These are phyloP conservation scores for Netelia melanura DNA, from an alignment of 2,888 invertebrate species.

Conservation along the genomic window DNA sequence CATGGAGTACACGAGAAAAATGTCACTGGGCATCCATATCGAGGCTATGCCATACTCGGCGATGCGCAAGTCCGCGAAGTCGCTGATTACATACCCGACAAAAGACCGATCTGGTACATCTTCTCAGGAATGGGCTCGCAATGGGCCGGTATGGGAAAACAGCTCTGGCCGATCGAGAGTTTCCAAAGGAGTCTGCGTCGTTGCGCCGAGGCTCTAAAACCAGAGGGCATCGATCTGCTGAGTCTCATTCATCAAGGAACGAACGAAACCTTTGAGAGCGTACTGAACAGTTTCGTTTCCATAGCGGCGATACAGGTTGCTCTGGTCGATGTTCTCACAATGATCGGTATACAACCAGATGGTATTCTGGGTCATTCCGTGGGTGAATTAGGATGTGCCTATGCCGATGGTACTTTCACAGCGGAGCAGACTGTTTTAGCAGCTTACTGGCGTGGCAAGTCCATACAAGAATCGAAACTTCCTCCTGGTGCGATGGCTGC, in stretches of 20 bases:
- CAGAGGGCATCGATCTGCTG: conserved; percentile 93
- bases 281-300: conserved; percentile 95
- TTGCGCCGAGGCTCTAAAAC: conserved; percentile 91
- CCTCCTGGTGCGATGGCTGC: conserved; percentile 96
- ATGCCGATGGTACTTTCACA: conserved; percentile 98
- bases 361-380: conserved; percentile 98
- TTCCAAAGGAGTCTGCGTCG: conserved; percentile 93
- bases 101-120: conserved; percentile 96
- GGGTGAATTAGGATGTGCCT: conserved; percentile 96
- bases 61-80: conserved; percentile 86
- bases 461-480: conserved; percentile 91
- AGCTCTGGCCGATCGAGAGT: conserved; percentile 92
- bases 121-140: conserved; percentile 99
- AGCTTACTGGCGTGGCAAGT: conserved; percentile 96
- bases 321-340: conserved; percentile 94
- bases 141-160: conserved; percentile 98
- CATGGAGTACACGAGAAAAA: conserved; percentile 90
- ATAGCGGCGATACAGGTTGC: conserved; percentile 99
- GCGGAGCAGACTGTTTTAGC: conserved; percentile 97
- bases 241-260: conserved; percentile 92
- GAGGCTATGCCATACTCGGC: conserved; percentile 93
- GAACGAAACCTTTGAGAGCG: conserved; percentile 92
- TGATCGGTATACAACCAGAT: conserved; percentile 93
- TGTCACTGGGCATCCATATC: conserved; percentile 91
- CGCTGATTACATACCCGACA: conserved; percentile 85